Percentiles rank a stretch among this genome's conserved stretches.
Conservation (phyloP, 2,797 vertebrate genomes). For the Takifugu ocellatus region DNA sequence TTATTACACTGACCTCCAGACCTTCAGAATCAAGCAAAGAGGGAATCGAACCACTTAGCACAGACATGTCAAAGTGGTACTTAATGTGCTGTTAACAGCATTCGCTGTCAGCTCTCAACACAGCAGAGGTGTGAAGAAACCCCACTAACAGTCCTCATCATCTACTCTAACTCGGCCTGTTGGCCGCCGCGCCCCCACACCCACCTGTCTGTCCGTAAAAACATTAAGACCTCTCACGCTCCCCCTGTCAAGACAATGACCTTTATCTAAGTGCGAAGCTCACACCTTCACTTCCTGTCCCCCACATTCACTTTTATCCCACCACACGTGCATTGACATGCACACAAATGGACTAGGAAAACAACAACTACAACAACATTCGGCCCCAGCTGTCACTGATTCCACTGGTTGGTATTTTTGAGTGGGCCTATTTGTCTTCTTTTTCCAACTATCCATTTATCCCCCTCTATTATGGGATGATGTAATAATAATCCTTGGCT, state of each 20-base stretch:
- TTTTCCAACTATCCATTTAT: background rate
- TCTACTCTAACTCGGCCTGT: slow-evolving; percentile 37
- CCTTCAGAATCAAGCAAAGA: slow-evolving; percentile 42
- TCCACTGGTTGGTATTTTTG: background rate
- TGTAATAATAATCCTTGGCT: slow-evolving; percentile 20
- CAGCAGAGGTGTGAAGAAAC: slow-evolving; percentile 21
- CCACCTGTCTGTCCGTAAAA: slow-evolving; percentile 77
- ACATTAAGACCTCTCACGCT: slow-evolving; percentile 63
- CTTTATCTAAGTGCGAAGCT: slow-evolving; percentile 40
- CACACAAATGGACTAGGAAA: slow-evolving; percentile 68
- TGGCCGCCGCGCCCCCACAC: slow-evolving; percentile 27
- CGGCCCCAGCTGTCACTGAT: slow-evolving; percentile 52
- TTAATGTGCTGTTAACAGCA: slow-evolving; percentile 23
- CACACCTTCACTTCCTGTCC: slow-evolving; percentile 77
- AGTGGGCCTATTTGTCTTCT: slow-evolving; percentile 28
- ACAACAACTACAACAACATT: slow-evolving; percentile 76
- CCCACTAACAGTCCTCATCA: slow-evolving; percentile 39
- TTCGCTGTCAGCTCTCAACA: slow-evolving; percentile 8
- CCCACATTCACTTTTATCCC: slow-evolving; percentile 51
- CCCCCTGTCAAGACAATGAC: slow-evolving; percentile 50
- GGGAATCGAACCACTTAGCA: slow-evolving; percentile 60
- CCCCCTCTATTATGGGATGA: background rate
- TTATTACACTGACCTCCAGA: slow-evolving; percentile 40
- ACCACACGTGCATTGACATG: slow-evolving; percentile 6
- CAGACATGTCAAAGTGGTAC: slow-evolving; percentile 38